Evolutionary conservation across 2,113 vertebrate genomes (phyloP), one percentile per base, ranked within the genome.

Genomic region (Archocentrus centrarchus): DNA sequence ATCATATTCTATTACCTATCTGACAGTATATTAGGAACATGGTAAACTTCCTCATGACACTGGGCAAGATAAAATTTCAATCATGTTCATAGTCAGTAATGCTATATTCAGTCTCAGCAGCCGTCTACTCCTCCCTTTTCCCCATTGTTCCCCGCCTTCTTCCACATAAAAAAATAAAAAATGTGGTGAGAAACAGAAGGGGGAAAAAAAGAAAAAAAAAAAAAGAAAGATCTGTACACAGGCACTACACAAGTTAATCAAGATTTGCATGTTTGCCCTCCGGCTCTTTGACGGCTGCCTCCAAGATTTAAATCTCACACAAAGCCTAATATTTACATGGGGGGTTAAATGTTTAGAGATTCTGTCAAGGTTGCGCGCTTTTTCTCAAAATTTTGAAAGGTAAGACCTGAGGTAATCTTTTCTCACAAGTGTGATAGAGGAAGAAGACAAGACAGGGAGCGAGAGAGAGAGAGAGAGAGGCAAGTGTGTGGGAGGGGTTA

Each of bases 211-310:
- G 6, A 27, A 55, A 11, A 53, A 58, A 64, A 59, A 79, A 53
- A 32, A 75, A 53, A 18, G 68, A 73, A 32, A 73, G 47, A 73
- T 73, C 47, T 55, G 27, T 35, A 35, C 27, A 32, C 32, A 82
- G 61, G 53, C 57, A 5, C 37, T 53, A 86, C 76, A 89, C 82
- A 81, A 92, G 88, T 86, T 93, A 92, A 93, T 95, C 93, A 93
- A 95, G 89, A 89, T 90, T 92, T 93, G 86, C 92, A 87, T 90
- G 89, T 95, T 90, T 92, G 81, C 93, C 94, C 93, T 90, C 63
- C n/a, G 90, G 94, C 93, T 88, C 82, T 22, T 70, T 73, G 61
- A 55, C 68, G 58, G 62, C 83, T 90, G 88, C 88, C 84, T 90
- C 81, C 83, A 79, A 91, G 84, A 85, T 83, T 80, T 30, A 85